Evolutionary conservation across 2,888 invertebrate species (phyloP).

Genomic region (Tethea ocularis): DNA sequence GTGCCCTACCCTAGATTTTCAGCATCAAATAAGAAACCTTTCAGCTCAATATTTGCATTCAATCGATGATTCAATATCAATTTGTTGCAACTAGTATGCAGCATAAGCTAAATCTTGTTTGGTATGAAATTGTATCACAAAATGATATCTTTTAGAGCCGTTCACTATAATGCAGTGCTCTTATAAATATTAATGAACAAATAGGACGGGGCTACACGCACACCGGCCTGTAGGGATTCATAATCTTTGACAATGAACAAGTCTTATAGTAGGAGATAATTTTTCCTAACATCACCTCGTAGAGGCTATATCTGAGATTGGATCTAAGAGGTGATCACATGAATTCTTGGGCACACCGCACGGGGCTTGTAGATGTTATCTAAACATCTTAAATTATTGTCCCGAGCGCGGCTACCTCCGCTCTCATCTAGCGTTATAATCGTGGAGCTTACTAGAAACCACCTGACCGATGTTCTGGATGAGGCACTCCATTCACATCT

Average conservation of each 20-base stretch:
- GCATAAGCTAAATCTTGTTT: slow-evolving; percentile 18
- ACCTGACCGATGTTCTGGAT: slow-evolving; percentile 46
- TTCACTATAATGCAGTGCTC: slow-evolving; percentile 21
- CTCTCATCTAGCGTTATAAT: slow-evolving; percentile 69
- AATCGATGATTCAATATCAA: too few relatives aligned
- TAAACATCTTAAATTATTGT: slow-evolving; percentile 82
- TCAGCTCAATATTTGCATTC: slow-evolving; percentile 12
- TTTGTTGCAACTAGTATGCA: neutral
- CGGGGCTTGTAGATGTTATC: slow-evolving; percentile 79
- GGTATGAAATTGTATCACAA: slow-evolving; percentile 30
- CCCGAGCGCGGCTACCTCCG: slow-evolving; percentile 65
- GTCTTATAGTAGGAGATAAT: slow-evolving; percentile 64
- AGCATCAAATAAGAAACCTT: slow-evolving; percentile 3
- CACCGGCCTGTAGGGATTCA: slow-evolving; percentile 49
- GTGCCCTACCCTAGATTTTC: neutral
- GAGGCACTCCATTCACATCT: slow-evolving; percentile 39
- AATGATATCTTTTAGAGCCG: slow-evolving; percentile 18
- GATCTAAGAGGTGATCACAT: slow-evolving; percentile 78
- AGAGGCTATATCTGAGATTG: slow-evolving; percentile 74
- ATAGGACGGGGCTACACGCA: slow-evolving; percentile 42
- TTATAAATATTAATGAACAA: slow-evolving; percentile 51
- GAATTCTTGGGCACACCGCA: slow-evolving; percentile 78
- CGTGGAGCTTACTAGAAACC: slow-evolving; percentile 52
- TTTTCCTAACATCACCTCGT: slow-evolving; percentile 76
- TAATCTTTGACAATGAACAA: slow-evolving; percentile 70